Conservation (phyloP, 2,888 invertebrate genomes). For the Philopedon plagiatum region DNA sequence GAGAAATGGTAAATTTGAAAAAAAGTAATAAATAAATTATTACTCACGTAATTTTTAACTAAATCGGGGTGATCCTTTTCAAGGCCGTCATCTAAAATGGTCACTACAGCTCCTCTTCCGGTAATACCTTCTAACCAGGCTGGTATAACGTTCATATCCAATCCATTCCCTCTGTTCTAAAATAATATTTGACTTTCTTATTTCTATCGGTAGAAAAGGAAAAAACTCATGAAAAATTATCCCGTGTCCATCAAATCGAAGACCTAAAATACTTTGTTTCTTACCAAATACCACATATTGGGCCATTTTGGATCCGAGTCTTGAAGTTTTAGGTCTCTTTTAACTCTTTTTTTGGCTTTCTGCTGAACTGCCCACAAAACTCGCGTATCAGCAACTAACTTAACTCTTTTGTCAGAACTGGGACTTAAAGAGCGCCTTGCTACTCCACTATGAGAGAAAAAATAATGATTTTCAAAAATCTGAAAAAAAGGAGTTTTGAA, state of each 20-base stretch:
- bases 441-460: constrained; percentile 86
- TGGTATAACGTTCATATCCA: constrained; percentile 97
- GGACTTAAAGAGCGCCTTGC: constrained; percentile 83
- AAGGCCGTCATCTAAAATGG: constrained; percentile 96
- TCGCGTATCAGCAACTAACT: constrained; percentile 80
- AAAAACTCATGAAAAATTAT: too few species aligned
- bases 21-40: too few species aligned
- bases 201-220: too few species aligned
- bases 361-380: constrained; percentile 91
- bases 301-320: constrained; percentile 90
- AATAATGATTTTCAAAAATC: constrained; percentile 91
- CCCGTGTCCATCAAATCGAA: not conserved
- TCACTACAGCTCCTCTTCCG: constrained; percentile 94
- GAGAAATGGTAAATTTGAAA: too few species aligned
- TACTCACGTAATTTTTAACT: constrained; percentile 91
- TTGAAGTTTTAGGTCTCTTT: constrained; percentile 81
- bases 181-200: too few species aligned
- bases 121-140: constrained; percentile 97
- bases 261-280: constrained; percentile 26
- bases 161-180: constrained; percentile 90
- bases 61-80: constrained; percentile 97
- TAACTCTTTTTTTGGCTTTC: constrained; percentile 82
- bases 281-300: constrained; percentile 97
- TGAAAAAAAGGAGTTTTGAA: constrained; percentile 68
- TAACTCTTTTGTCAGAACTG: constrained; percentile 79